Evolutionary conservation across 1,140 invertebrate genomes (phyloP), one percentile per base, ranked within the genome.

Genomic region (Radopholus similis): DNA sequence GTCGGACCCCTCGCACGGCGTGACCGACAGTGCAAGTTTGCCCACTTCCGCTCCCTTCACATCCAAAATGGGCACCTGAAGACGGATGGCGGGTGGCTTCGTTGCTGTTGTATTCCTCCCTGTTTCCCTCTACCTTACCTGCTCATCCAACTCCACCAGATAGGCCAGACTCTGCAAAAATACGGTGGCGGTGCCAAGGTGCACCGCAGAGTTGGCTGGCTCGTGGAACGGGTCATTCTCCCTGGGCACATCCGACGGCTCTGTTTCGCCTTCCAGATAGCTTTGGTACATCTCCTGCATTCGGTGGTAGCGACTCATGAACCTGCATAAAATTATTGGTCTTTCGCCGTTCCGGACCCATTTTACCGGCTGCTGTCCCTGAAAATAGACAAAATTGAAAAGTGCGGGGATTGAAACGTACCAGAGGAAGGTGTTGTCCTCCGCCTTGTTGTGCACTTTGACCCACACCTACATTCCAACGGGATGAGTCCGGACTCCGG

Each of bases 211-310:
- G 60, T 87, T 84, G 8, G 83, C 76, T 63, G 87, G 84, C 73
- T 88, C 87, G 54, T 84, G 76, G 78, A 89, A 89, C 35, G 88
- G 88, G 82, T 89, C 88, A 60, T 85, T 80, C 28, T 86, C 84
- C 86, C 5, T 23, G 6, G 44, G 5, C n/a, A 23, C 6, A 47
- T n/a, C 15, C 6, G 44, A 47, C 13, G 44, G 26, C 6, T 47
- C n/a, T 13, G n/a, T 26, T 13, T 86, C 84, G 15, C 85, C 86
- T 44, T 87, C 86, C 69, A 85, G 82, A 71, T 86, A 87, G 64
- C 87, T 86, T 62, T 86, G 83, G 71, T 87, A 88, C 83, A 88
- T 87, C 75, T 88, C 87, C 76, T 87, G 86, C 86, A 88, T 88
- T n/a, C 86, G 75, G 71, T 85, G 87, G 64, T 88, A 84, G 26